Evolutionary conservation across 2,797 vertebrate species (phyloP), one percentile per base, ranked within the genome.

Genomic region (Heterohyrax brucei): DNA sequence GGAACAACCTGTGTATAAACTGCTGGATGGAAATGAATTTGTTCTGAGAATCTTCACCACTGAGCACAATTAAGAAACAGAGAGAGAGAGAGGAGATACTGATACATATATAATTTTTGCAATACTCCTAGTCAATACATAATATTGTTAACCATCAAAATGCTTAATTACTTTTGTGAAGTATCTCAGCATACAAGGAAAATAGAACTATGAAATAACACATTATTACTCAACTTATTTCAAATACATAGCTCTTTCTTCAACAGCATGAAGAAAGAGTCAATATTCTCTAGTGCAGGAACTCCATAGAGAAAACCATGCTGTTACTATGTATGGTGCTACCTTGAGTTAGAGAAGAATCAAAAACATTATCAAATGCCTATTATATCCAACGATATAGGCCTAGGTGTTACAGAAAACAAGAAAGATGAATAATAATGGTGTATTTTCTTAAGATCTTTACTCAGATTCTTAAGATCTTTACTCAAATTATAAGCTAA

Each of bases 261-360:
- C 22, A 87, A 77, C 3, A 72, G 10, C 66, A 80, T 46, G 89
- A 93, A 92, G 64, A 92, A 94, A 92, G 80, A 87, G 3, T n/a
- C 22, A 77, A 44, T 46, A 90, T 59, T 83, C 10, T 64, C 14
- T 59, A 91, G 21, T 26, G 50, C 68, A 39, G 56, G 39, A 66
- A 19, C 56, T 75, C 12, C 22, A 93, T 91, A 53, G 1, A 73
- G 26, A 64, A 88, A 95, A 82, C 48, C 1, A 50, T 4, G 50
- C 14, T 26, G 28, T 87, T 39, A 26, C 21, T 59, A 21, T 53
- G 2, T 61, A n/a, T 7, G 68, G 13, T 33, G 59, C 28, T 86
- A 97, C 75, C 73, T 64, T 82, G 56, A 81, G 59, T 61, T 18
- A 81, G 53, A 3, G 10, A 85, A 73, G 30, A 91, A 72, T 59